Conservation (phyloP, 1,140 invertebrate genomes). For the Drosophila tsacasi region DNA sequence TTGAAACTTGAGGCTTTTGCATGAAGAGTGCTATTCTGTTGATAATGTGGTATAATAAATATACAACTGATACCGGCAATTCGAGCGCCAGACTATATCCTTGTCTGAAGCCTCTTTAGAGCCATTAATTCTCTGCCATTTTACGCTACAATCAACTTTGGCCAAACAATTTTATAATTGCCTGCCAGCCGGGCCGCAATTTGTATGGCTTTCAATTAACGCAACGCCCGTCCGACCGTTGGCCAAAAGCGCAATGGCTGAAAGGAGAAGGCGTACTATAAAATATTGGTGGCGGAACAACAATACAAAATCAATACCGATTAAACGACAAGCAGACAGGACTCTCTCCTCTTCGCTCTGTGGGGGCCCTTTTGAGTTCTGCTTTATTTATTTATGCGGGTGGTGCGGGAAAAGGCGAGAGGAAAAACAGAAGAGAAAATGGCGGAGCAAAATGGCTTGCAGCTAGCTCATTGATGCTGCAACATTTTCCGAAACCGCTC, state of each 20-base stretch:
- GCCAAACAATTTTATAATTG: conserved; percentile 77
- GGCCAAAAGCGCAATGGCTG: conserved; percentile 31
- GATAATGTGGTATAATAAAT: conserved; percentile 78
- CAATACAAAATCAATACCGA: conserved; percentile 62
- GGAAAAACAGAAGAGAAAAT: conserved; percentile 2
- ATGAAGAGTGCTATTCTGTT: conserved; percentile 73
- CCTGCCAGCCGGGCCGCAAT: conserved; percentile 66
- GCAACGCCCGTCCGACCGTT: conserved; percentile 23
- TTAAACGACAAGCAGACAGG: conserved; percentile 45
- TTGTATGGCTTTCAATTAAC: conserved; percentile 83
- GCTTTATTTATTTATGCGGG: conserved; percentile 53
- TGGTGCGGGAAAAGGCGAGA: neutral
- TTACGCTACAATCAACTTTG: conserved; percentile 71
- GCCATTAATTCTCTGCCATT: conserved; percentile 44
- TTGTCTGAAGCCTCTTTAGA: conserved; percentile 10
- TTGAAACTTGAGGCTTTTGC: conserved; percentile 46
- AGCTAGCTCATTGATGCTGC: conserved; percentile 47
- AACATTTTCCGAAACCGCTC: conserved; percentile 25
- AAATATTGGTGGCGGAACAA: conserved; percentile 66
- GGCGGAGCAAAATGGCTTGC: conserved; percentile 16
- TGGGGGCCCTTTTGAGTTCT: conserved; percentile 13
- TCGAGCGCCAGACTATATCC: conserved; percentile 9
- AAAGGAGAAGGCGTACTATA: conserved; percentile 62
- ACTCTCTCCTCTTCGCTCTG: neutral
- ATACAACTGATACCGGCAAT: conserved; percentile 68